phyloP scores from a whole-genome alignment of 2,888 invertebrate species.

The Notodonta ziczac region DNA sequence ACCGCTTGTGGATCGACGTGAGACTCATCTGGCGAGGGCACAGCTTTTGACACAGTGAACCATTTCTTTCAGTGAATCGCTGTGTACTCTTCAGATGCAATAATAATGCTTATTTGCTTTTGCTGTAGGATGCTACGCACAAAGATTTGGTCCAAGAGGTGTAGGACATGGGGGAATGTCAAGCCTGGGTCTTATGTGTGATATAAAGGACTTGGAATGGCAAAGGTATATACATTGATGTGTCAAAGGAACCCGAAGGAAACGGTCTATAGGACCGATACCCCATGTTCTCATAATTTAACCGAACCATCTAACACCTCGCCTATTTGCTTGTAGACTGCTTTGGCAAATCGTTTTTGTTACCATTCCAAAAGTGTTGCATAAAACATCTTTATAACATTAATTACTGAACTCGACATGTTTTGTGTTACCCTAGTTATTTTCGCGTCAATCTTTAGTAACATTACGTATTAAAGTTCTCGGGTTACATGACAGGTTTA shows the following conservation, averaged over 20 bases:
- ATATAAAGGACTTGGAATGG: constrained; percentile 91
- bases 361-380: constrained; percentile 22
- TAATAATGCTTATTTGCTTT: constrained; percentile 77
- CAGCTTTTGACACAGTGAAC: constrained; percentile 50
- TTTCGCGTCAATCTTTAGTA: constrained; percentile 31
- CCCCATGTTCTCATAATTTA: constrained; percentile 45
- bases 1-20: constrained; percentile 58
- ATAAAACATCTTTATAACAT: constrained; percentile 26
- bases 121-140: constrained; percentile 95
- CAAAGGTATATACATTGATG: constrained; percentile 86
- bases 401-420: constrained; percentile 35
- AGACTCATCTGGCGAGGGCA: constrained; percentile 73
- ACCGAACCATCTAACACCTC: constrained; percentile 45
- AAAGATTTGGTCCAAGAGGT: constrained; percentile 97
- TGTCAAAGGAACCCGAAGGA: constrained; percentile 46
- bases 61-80: constrained; percentile 39
- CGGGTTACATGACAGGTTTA: constrained; percentile 81
- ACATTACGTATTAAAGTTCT: constrained; percentile 65
- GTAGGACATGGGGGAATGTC: constrained; percentile 96
- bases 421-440: constrained; percentile 29
- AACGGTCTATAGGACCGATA: constrained; percentile 56
- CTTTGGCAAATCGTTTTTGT: constrained; percentile 60
- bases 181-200: constrained; percentile 93
- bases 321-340: constrained; percentile 65
- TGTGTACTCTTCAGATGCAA: constrained; percentile 68